phyloP scores from a whole-genome alignment of 2,888 invertebrate genomes.

The Drepanosiphum platanoidis region DNA sequence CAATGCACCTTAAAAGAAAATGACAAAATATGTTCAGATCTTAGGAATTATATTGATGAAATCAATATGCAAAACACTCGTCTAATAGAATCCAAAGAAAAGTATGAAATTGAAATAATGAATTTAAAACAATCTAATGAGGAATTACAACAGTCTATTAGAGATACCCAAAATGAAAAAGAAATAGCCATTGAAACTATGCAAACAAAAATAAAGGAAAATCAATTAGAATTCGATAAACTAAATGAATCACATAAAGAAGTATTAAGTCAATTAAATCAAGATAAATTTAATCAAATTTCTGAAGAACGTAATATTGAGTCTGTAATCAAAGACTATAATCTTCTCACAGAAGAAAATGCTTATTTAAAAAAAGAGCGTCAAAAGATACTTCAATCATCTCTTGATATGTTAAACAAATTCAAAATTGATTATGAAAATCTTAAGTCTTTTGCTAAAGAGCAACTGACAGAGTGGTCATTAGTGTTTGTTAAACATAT shows the following conservation, averaged over 20 bases:
- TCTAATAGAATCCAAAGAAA: conserved; percentile 28
- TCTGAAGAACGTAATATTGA: conserved; percentile 59
- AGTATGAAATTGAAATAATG: conserved; percentile 20
- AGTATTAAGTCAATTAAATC: conserved; percentile 48
- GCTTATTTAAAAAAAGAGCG: conserved; percentile 62
- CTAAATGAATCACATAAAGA: conserved; percentile 37
- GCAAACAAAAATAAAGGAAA: conserved; percentile 33
- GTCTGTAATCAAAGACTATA: conserved; percentile 59
- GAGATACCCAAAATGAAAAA: conserved; percentile 34
- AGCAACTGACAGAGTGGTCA: conserved; percentile 28
- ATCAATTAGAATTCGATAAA: conserved; percentile 40
- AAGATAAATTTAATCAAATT: conserved; percentile 54
- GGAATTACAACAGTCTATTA: conserved; percentile 27
- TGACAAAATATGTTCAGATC: conserved; percentile 3
- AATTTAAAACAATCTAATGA: conserved; percentile 24
- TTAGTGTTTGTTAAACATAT: conserved; percentile 19
- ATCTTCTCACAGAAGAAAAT: conserved; percentile 58
- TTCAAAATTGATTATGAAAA: conserved; percentile 33
- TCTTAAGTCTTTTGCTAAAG: conserved; percentile 23
- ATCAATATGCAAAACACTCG: conserved; percentile 28
- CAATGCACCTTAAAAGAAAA: conserved; percentile 3
- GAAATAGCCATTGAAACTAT: neutral
- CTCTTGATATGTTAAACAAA: conserved; percentile 33
- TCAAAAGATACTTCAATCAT: conserved; percentile 35
- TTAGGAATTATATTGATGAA: conserved; percentile 26